These are phyloP conservation scores for Varroa destructor DNA, from an alignment of 1,140 invertebrate genomes.

Conservation along the genomic window DNA sequence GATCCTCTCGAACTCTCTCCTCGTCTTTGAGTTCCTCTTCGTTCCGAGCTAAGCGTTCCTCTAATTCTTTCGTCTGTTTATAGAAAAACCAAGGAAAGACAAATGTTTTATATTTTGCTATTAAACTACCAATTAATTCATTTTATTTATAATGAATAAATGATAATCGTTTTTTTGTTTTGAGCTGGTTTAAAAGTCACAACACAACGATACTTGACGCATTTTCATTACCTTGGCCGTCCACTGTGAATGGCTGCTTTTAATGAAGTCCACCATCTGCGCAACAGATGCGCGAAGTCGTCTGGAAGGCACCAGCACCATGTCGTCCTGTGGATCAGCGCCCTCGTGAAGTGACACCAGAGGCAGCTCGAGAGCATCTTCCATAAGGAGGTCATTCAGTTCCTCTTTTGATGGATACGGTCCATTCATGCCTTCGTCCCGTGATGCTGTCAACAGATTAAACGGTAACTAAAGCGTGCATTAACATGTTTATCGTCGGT, in stretches of 20 bases:
- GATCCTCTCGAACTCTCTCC: background rate
- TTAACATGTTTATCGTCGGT: background rate
- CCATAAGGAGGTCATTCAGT: conserved; percentile 12
- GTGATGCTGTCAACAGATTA: background rate
- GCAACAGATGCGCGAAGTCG: conserved; percentile 5
- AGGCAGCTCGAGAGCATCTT: conserved; percentile 23
- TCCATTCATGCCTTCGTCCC: conserved; percentile 23
- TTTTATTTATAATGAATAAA: too few species aligned
- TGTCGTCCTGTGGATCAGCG: conserved; percentile 15
- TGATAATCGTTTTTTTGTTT: too few species aligned
- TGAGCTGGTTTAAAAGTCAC: too few species aligned
- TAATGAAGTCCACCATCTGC: conserved; percentile 17
- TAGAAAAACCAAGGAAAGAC: too few species aligned
- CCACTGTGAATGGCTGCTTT: conserved; percentile 10
- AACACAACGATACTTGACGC: background rate
- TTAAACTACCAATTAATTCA: too few species aligned
- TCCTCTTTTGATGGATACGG: conserved; percentile 20
- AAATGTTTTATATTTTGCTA: too few species aligned
- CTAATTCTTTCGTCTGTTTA: background rate
- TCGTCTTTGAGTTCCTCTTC: conserved; percentile 6
- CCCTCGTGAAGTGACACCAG: conserved; percentile 6
- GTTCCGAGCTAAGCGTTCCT: background rate
- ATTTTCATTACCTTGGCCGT: background rate
- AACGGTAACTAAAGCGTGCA: background rate
- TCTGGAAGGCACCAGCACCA: conserved; percentile 17